Conservation (phyloP, 37 sponge, comb jelly and placozoan species). For the Spongilla lacustris region DNA sequence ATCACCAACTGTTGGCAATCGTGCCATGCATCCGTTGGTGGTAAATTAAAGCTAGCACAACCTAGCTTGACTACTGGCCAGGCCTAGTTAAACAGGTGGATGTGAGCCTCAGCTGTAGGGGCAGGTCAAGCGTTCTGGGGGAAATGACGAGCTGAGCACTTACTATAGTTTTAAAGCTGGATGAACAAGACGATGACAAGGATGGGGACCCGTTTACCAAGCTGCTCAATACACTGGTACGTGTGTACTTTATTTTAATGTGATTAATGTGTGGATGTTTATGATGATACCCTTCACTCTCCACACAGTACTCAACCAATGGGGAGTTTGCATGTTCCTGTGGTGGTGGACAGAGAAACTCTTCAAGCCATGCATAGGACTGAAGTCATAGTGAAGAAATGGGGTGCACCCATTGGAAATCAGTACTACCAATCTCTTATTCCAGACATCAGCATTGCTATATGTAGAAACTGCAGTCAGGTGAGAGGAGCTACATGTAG, state of each 20-base stretch:
- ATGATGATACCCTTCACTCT: too few relatives aligned
- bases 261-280: too few relatives aligned
- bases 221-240: background rate
- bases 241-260: too few relatives aligned
- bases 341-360: constrained; percentile 65
- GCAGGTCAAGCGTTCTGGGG: too few relatives aligned
- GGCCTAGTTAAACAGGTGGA: too few relatives aligned
- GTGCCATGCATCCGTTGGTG: too few relatives aligned
- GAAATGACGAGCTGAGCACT: too few relatives aligned
- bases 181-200: constrained; percentile 1
- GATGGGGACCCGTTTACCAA: constrained; percentile 33
- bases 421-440: constrained; percentile 85
- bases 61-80: too few relatives aligned
- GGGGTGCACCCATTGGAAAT: constrained; percentile 78
- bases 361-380: constrained; percentile 61
- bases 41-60: too few relatives aligned
- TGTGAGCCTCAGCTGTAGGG: too few relatives aligned
- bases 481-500: too few relatives aligned
- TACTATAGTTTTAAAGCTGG: constrained; percentile 29
- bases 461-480: constrained; percentile 81
- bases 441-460: constrained; percentile 82
- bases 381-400: constrained; percentile 90
- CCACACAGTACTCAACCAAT: background rate
- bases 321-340: constrained; percentile 58
- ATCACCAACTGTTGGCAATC: too few relatives aligned